Base-by-base conservation (phyloP, 2,113 vertebrate genomes). In the Corynorhinus townsendii region DNA sequence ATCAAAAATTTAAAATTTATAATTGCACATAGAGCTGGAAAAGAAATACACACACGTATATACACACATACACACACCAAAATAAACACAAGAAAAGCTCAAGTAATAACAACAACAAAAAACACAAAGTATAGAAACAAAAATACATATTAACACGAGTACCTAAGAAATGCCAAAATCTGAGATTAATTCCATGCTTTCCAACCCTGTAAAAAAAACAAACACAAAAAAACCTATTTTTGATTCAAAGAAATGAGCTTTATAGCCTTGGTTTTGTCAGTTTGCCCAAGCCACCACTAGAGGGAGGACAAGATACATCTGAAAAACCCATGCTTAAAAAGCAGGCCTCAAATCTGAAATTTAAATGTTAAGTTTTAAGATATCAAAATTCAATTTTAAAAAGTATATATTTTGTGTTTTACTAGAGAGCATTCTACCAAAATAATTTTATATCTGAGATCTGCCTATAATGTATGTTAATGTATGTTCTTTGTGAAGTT, bases 231-330 rank as follows among this genome's bases (percentile, higher is more conserved):
- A n/a, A n/a, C n/a, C n/a, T n/a, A n/a, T n/a, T 93, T 91, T 71
- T 89, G 19, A 95, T 84, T n/a, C 59, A 80, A 89, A 90, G 30
- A 95, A 86, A 82, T 43, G 5, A 95, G 1, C 2, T 33, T 26
- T 54, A 33, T 26, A 52, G 11, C 4, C 10, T 56, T 49, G 4
- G 28, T 82, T 93, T 94, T 71, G 33, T 96, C 92, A 88, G 38
- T 97, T 96, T 85, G 7, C 8, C 10, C 22, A 22, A 89, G 15
- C 4, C 10, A 91, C 96, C 98, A 97, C 97, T 94, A 97, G 98
- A 96, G 97, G 97, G 98, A 87, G 64, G 30, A 54, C 73, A 94
- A 97, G 92, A 59, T 52, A 72, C 90, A 96, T 62, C 56, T 94
- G 35, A 96, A 97, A 97, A 96, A 38, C 17, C 12, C 49, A 87